Base-by-base conservation (phyloP, 2,888 invertebrate genomes). In the Philhelius pedissequus region DNA sequence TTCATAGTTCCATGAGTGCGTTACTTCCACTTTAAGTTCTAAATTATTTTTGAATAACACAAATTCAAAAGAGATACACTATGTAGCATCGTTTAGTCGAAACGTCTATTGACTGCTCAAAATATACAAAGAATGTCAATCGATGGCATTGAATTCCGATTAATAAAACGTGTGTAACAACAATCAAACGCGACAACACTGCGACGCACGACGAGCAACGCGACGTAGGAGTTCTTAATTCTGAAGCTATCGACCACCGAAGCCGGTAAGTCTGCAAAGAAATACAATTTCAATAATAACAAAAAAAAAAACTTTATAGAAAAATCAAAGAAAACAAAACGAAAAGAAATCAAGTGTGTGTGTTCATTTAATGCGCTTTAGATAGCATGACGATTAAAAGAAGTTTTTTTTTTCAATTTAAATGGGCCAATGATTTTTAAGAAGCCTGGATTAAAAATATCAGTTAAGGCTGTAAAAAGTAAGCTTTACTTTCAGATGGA, bases 101-200 rank as follows among this genome's bases (percentile, higher is more conserved):
- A 60, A 74, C 73, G 82, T 78, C 78, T 78, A 78, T 62, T 25
- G 78, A 50, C 60, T 68, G 30, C 52, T 77, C 52, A 60, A 52
- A 60, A 30, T 54, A 43, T 68, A 32, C 20, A 43, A 20, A 52
- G 68, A 82, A 77, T 82, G 62, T 54, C 68, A 76, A 48, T 56
- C 38, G 27, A n/a, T 27, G 15, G 15, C 66, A 71, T 48, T 32
- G 68, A 56, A 48, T 62, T 73, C 35, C 73, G 68, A 73, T 69
- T 64, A 62, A 77, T 69, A 62, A 73, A 69, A 32, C 40, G 69
- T 48, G 54, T 25, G 50, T 27, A 54, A 60, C 73, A 50, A 32
- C 54, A 52, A 56, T 45, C 52, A 8, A 8, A 1, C n/a, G 11
- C 32, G 20, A 54, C 1, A 11, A 32, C 30, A 22, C 11, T 11